phyloP scores from a whole-genome alignment of 2,113 vertebrate genomes.

The Megaceryle maxima region DNA sequence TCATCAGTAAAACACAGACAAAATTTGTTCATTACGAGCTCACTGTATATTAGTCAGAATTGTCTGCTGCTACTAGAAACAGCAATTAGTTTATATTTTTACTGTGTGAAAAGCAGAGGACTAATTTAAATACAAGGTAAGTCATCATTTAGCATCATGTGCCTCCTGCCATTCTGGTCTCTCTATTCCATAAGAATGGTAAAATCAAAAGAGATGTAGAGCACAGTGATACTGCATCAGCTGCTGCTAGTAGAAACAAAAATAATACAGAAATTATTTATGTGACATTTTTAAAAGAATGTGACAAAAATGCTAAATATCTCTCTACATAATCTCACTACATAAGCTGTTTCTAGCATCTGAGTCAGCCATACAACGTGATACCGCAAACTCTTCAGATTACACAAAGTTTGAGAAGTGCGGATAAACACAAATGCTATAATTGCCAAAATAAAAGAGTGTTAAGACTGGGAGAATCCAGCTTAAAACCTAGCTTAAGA shows the following conservation, averaged over 20 bases:
- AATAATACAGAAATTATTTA: slow-evolving; percentile 2
- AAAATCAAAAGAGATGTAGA: background rate
- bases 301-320: background rate
- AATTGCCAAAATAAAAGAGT: slow-evolving; percentile 51
- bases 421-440: slow-evolving; percentile 42
- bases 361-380: slow-evolving; percentile 3
- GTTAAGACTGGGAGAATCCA: slow-evolving; percentile 29
- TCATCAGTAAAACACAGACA: background rate
- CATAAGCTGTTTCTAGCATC: background rate
- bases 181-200: background rate
- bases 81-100: background rate
- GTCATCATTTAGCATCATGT: background rate
- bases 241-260: background rate
- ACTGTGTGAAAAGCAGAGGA: background rate
- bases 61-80: background rate
- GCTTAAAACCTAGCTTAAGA: slow-evolving; percentile 6
- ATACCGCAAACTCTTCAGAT: slow-evolving; percentile 11
- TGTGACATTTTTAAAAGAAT: background rate
- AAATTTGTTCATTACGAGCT: background rate
- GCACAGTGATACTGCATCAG: background rate
- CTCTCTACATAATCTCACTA: background rate
- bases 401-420: slow-evolving; percentile 36
- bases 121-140: background rate
- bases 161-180: background rate
- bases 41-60: background rate